phyloP scores from a whole-genome alignment of 64 coral and sea anemone species.

The Dendronephthya gigantea region DNA sequence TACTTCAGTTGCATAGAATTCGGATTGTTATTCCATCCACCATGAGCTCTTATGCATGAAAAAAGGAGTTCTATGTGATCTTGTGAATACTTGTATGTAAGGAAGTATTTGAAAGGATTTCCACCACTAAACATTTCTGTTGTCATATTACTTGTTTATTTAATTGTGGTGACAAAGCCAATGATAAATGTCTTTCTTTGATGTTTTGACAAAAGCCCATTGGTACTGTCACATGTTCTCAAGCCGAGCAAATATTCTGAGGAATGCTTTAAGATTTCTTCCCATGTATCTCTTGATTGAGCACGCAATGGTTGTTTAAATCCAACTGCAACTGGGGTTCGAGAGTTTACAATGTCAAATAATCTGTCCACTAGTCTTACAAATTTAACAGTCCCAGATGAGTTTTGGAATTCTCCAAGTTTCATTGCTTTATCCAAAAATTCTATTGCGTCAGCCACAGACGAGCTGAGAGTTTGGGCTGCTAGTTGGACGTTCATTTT shows the following conservation, averaged over 20 bases:
- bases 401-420: neutral
- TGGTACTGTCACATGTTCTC: neutral
- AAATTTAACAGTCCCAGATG: neutral
- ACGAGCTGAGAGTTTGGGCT: neutral
- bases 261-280: neutral
- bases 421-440: neutral
- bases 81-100: neutral
- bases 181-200: neutral
- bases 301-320: neutral
- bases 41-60: neutral
- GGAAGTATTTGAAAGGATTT: neutral
- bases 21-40: conserved; percentile 8
- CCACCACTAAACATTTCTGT: neutral
- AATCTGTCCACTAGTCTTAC: neutral
- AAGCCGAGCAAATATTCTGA: neutral
- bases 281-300: neutral
- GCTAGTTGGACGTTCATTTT: neutral
- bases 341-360: neutral
- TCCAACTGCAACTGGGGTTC: neutral
- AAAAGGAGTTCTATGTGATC: neutral
- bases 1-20: neutral
- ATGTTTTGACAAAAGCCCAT: neutral
- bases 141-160: neutral
- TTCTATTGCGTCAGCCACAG: neutral
- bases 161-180: neutral